Evolutionary conservation across 2,888 invertebrate genomes (phyloP).

Genomic region (Aphodius sticticus): DNA sequence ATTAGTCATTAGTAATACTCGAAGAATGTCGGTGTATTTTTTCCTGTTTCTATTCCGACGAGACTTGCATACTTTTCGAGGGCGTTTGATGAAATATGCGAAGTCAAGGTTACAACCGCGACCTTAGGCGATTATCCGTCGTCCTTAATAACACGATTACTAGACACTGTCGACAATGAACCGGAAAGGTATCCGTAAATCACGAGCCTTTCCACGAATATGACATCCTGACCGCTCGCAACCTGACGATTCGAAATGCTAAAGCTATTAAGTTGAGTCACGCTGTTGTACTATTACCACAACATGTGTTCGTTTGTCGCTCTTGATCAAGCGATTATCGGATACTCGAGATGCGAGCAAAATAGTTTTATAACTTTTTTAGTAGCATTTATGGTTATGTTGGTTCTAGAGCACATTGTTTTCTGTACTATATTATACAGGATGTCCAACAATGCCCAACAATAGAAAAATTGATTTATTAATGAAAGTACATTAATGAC

Average conservation of each 20-base stretch:
- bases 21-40: slow-evolving; percentile 38
- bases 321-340: not conserved
- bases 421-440: too few species aligned
- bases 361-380: too few species aligned
- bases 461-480: too few species aligned
- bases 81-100: slow-evolving; percentile 39
- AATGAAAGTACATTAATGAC: too few species aligned
- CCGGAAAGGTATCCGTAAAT: slow-evolving; percentile 4
- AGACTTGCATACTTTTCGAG: slow-evolving; percentile 41
- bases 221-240: not conserved
- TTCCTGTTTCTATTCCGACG: slow-evolving; percentile 36
- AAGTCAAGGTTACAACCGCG: slow-evolving; percentile 10
- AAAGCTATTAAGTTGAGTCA: not conserved
- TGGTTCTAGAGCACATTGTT: too few species aligned
- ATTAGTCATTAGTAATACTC: slow-evolving; percentile 35
- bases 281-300: not conserved
- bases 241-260: not conserved
- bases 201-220: not conserved
- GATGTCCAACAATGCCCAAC: too few species aligned
- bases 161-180: not conserved
- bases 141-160: not conserved
- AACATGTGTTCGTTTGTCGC: not conserved
- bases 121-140: not conserved
- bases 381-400: too few species aligned
- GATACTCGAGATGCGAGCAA: not conserved